Evolutionary conservation across 2,797 vertebrate species (phyloP).

Genomic region (Sternotherus odoratus): DNA sequence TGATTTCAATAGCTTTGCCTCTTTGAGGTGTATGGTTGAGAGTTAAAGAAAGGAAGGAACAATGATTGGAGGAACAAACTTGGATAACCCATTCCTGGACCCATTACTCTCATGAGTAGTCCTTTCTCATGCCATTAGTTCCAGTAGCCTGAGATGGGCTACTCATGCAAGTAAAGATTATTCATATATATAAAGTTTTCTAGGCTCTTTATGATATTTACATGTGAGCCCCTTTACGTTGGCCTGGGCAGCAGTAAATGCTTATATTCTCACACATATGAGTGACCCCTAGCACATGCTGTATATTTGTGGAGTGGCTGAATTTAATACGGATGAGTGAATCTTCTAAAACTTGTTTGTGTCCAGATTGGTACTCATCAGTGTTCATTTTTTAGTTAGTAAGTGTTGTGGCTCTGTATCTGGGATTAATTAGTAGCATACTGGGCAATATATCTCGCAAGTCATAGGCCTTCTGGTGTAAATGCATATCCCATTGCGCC

Average conservation of each 20-base stretch:
- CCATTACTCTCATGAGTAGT: fast-evolving
- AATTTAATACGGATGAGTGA: not conserved
- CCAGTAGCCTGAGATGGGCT: not conserved
- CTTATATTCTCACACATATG: not conserved
- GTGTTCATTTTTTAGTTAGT: not conserved
- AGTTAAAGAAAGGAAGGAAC: not conserved
- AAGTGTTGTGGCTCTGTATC: not conserved
- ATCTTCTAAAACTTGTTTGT: not conserved
- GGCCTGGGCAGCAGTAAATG: not conserved
- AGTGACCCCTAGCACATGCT: not conserved
- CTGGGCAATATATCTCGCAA: not conserved
- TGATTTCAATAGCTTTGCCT: not conserved
- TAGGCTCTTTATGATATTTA: not conserved
- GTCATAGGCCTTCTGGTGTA: no score
- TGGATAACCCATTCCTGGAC: not conserved
- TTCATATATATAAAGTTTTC: not conserved
- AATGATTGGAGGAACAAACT: not conserved
- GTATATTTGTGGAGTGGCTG: not conserved
- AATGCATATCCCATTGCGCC: no score
- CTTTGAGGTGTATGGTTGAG: not conserved
- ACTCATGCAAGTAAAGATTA: not conserved
- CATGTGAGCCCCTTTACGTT: not conserved
- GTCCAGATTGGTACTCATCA: not conserved
- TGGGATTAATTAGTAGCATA: not conserved
- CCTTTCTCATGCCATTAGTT: not conserved